Evolutionary conservation across 2,888 invertebrate species (phyloP).

Genomic region (Drosophila percnosoma): DNA sequence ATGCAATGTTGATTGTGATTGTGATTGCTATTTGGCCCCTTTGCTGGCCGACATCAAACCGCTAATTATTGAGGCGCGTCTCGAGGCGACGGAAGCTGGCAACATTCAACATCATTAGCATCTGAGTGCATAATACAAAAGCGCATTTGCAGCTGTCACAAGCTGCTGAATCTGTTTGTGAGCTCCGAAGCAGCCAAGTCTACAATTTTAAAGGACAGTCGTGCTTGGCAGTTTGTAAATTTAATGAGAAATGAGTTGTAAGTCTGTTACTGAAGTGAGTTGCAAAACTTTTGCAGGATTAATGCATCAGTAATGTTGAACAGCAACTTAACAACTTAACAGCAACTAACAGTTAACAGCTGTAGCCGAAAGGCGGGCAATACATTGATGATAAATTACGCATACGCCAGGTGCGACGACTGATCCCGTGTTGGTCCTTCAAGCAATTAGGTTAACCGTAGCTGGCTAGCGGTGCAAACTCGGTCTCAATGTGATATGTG

Average conservation of each 20-base stretch:
- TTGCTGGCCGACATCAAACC: slow-evolving; percentile 19
- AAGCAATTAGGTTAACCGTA: slow-evolving; percentile 45
- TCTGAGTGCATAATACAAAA: slow-evolving; percentile 28
- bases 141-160: slow-evolving; percentile 14
- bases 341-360: slow-evolving; percentile 16
- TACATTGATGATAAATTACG: slow-evolving; percentile 48
- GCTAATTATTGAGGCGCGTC: slow-evolving; percentile 40
- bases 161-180: slow-evolving; percentile 27
- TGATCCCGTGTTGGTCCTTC: slow-evolving; percentile 10
- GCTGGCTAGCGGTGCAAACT: slow-evolving; percentile 9
- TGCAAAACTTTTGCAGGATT: slow-evolving; percentile 30
- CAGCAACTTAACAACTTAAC: slow-evolving; percentile 24
- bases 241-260: slow-evolving; percentile 35
- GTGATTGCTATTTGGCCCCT: slow-evolving; percentile 26
- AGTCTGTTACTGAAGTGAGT: slow-evolving; percentile 26
- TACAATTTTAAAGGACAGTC: background rate
- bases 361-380: slow-evolving; percentile 19
- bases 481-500: slow-evolving; percentile 26
- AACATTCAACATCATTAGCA: slow-evolving; percentile 26
- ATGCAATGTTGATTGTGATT: slow-evolving; percentile 33
- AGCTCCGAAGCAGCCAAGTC: background rate
- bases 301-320: slow-evolving; percentile 30
- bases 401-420: slow-evolving; percentile 49
- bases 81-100: slow-evolving; percentile 20
- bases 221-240: slow-evolving; percentile 25